These are phyloP conservation scores for Leptoclinus maculatus DNA, from an alignment of 2,797 vertebrate genomes.

Conservation along the genomic window DNA sequence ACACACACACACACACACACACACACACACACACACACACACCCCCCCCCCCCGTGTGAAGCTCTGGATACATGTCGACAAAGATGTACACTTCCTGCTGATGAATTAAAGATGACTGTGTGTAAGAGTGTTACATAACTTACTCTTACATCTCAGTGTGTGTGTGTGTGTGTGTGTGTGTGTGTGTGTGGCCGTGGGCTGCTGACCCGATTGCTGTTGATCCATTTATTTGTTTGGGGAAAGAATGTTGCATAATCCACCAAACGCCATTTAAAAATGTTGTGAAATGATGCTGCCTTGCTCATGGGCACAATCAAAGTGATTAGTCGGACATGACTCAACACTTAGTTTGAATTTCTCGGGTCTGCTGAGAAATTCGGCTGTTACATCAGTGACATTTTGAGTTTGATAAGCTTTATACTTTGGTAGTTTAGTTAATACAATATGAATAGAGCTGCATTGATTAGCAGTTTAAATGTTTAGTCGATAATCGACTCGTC, in stretches of 20 bases:
- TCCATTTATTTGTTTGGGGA: too few relatives aligned
- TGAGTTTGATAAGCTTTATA: background rate
- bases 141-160: slow-evolving; percentile 20
- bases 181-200: background rate
- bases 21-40: background rate
- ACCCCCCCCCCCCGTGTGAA: slow-evolving; percentile 31
- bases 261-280: background rate
- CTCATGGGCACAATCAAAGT: background rate
- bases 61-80: slow-evolving; percentile 35
- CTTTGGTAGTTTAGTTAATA: background rate
- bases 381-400: background rate
- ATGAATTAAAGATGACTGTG: slow-evolving; percentile 52
- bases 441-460: background rate
- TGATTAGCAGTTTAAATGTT: background rate
- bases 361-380: background rate
- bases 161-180: slow-evolving; percentile 8
- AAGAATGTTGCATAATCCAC: background rate
- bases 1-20: background rate
- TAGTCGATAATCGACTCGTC: background rate
- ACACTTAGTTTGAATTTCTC: background rate
- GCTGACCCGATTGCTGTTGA: background rate
- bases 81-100: slow-evolving; percentile 36
- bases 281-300: background rate
- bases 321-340: background rate
- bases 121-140: slow-evolving; percentile 45